Evolutionary conservation across 2,797 vertebrate genomes (phyloP).

Genomic region (Oreortyx pictus): DNA sequence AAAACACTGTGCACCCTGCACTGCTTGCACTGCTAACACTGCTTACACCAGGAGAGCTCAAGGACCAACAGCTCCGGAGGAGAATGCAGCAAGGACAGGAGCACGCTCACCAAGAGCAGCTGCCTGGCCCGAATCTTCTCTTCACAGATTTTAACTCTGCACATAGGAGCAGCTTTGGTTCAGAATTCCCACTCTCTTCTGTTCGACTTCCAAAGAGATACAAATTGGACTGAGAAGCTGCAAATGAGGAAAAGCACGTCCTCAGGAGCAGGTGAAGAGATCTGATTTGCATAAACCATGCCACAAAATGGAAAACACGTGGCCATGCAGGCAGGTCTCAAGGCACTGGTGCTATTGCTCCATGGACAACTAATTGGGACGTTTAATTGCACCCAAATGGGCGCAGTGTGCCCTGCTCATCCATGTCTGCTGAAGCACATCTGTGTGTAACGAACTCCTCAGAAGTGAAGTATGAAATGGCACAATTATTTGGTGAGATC

Average conservation of each 20-base stretch:
- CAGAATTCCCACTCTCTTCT: background rate
- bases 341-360: background rate
- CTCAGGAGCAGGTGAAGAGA: background rate
- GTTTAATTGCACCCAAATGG: background rate
- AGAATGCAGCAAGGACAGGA: background rate
- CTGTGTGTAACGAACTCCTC: background rate
- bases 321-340: background rate
- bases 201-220: background rate
- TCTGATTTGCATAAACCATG: background rate
- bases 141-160: background rate
- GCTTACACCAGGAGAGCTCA: background rate
- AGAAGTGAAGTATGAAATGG: background rate
- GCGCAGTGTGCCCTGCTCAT: rapidly evolving
- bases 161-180: background rate
- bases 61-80: background rate
- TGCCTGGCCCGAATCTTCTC: background rate
- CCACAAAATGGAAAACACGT: background rate
- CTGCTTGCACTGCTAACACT: background rate
- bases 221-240: background rate
- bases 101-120: background rate
- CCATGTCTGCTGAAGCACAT: background rate
- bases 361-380: background rate
- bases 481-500: background rate
- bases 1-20: background rate
- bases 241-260: background rate